Conservation (phyloP, 1,140 invertebrate species). For the Rhopalosiphum maidis region DNA sequence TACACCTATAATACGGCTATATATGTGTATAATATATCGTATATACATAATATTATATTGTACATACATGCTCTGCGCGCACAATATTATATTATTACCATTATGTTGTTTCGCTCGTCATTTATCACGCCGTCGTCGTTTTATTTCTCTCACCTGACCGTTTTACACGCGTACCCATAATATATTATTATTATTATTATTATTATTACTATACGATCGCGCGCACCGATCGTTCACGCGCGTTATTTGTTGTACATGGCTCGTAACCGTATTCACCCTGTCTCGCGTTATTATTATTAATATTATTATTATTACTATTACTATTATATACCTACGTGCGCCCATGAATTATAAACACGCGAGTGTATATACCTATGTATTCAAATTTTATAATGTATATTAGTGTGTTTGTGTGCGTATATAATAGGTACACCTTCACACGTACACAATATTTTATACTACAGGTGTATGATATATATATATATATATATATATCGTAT, state of each 20-base stretch:
- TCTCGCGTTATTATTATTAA: slow-evolving; percentile 18
- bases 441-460: background rate
- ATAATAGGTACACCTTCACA: background rate
- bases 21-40: background rate
- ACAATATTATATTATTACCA: slow-evolving; percentile 42
- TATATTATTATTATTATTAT: background rate
- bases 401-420: background rate
- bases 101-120: slow-evolving; percentile 49
- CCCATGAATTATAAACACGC: slow-evolving; percentile 9
- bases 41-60: background rate
- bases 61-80: background rate
- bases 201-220: background rate
- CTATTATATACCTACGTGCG: background rate
- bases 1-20: background rate
- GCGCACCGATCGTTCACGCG: background rate
- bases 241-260: background rate
- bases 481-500: background rate
- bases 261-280: slow-evolving; percentile 51
- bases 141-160: slow-evolving; percentile 55
- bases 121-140: slow-evolving; percentile 53
- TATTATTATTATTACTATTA: background rate
- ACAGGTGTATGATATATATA: background rate
- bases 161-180: background rate
- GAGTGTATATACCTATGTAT: background rate
- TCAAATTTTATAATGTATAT: background rate